These are phyloP conservation scores for Lemur catta DNA, from an alignment of 2,797 vertebrate genomes.

Conservation along the genomic window DNA sequence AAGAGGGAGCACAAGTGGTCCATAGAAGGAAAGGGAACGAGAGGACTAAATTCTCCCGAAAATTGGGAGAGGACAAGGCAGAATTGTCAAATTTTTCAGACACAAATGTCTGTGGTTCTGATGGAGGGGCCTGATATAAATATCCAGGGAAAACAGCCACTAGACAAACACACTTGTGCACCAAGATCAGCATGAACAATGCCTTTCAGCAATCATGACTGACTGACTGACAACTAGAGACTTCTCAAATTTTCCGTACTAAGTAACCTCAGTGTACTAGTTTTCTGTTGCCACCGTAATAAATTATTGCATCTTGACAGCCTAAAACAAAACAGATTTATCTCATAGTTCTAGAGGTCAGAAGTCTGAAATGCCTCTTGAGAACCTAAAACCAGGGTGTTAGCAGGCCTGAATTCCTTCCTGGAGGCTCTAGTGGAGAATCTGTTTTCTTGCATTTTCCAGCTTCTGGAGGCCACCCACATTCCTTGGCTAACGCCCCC, in stretches of 20 bases:
- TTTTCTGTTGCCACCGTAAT: not conserved
- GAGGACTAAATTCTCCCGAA: not conserved
- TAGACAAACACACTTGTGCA: not conserved
- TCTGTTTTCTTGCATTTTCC: not conserved
- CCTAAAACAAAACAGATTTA: not conserved
- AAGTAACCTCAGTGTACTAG: not conserved
- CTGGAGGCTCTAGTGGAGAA: not conserved
- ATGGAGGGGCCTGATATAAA: not conserved
- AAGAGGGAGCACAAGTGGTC: not conserved
- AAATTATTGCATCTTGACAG: not conserved
- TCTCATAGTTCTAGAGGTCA: not conserved
- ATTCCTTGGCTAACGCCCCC: not conserved
- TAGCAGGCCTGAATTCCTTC: not conserved
- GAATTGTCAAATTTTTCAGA: not conserved
- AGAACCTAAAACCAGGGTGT: not conserved
- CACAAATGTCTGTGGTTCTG: not conserved
- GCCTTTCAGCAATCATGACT: not conserved
- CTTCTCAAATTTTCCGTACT: not conserved
- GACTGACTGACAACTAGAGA: not conserved
- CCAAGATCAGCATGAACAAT: not conserved
- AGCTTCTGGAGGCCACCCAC: not conserved
- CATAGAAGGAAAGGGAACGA: not conserved
- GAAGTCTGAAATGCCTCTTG: not conserved
- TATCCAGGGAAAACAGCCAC: not conserved
- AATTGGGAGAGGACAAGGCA: not conserved